Conservation (phyloP, 2,113 vertebrate species). For the Eulacestoma nigropectus region DNA sequence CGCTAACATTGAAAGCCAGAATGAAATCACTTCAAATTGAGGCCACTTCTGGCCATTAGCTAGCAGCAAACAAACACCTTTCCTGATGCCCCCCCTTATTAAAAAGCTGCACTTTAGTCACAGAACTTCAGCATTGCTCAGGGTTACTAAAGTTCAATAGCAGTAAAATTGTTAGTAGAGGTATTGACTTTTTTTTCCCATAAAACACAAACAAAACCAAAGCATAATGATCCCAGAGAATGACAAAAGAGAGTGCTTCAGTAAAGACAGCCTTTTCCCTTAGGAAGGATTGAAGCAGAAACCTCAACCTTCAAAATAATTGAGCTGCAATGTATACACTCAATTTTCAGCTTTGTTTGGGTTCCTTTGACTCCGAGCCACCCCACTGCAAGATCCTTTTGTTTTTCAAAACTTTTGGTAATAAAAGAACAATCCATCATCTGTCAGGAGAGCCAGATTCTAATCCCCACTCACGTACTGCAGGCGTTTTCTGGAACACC, state of each 20-base stretch:
- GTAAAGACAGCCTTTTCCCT: not conserved
- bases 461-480: not conserved
- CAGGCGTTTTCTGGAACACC: not conserved
- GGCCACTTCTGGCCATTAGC: not conserved
- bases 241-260: not conserved
- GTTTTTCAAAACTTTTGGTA: not conserved
- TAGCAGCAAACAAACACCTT: not conserved
- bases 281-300: not conserved
- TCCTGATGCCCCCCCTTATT: not conserved
- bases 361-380: not conserved
- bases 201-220: not conserved
- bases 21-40: not conserved
- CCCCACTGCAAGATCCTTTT: not conserved
- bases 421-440: conserved; percentile 16
- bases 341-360: not conserved
- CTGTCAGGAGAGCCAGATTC: not conserved
- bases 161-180: not conserved
- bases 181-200: not conserved
- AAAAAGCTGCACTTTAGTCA: not conserved
- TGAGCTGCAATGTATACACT: not conserved
- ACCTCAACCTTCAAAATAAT: not conserved
- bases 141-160: not conserved
- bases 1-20: not conserved
- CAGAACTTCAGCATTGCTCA: not conserved
- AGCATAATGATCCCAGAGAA: not conserved